Conservation (phyloP, 1,140 invertebrate genomes). For the Trichomalopsis sarcophagae region DNA sequence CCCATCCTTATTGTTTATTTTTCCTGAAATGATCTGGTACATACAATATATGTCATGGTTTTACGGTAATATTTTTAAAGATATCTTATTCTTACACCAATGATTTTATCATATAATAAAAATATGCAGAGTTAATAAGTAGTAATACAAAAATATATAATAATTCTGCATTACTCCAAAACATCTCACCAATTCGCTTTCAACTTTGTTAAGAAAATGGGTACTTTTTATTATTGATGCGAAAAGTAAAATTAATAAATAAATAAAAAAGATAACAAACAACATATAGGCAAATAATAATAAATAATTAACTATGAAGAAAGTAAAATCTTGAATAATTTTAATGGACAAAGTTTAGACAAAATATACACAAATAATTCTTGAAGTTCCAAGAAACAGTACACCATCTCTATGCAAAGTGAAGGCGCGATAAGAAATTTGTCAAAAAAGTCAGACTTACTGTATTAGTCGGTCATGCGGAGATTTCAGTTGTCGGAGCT, state of each 20-base stretch:
- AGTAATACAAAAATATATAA: conserved; percentile 39
- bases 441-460: conserved; percentile 58
- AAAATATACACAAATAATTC: background rate
- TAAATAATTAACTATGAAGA: background rate
- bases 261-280: too few species aligned
- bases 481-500: conserved; percentile 69
- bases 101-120: conserved; percentile 37
- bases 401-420: conserved; percentile 27
- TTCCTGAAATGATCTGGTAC: conserved; percentile 48
- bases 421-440: conserved; percentile 10
- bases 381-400: background rate
- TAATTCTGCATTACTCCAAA: conserved; percentile 46
- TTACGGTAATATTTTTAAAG: conserved; percentile 41
- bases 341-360: background rate
- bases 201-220: conserved; percentile 53
- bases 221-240: background rate
- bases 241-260: conserved; percentile 9
- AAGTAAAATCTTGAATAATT: background rate
- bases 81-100: conserved; percentile 50
- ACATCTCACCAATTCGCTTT: conserved; percentile 52
- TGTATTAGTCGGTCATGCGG: conserved; percentile 52
- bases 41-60: conserved; percentile 34
- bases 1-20: conserved; percentile 32
- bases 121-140: conserved; percentile 37
- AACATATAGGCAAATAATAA: too few species aligned